A percentile compares a stretch with the other conserved stretches of the same genome.
These are phyloP conservation scores for Caenorhabditis remanei DNA, from an alignment of 1,140 invertebrate genomes.

Conservation along the genomic window DNA sequence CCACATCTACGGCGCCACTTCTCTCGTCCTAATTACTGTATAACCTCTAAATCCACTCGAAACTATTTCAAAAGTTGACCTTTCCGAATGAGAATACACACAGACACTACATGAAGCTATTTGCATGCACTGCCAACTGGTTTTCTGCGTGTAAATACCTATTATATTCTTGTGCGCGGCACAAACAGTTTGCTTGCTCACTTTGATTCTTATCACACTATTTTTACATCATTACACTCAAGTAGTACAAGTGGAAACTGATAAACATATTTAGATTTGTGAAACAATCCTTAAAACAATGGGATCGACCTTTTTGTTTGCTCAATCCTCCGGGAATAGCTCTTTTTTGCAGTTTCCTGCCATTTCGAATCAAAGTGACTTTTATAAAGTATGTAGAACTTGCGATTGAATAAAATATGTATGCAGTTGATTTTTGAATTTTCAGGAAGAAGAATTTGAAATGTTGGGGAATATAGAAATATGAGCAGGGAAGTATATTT, in stretches of 20 bases:
- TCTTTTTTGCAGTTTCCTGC: neutral
- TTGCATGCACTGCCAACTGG: slow-evolving; percentile 40
- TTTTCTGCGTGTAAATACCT: slow-evolving; percentile 15
- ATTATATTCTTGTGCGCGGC: neutral
- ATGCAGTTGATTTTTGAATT: too few relatives aligned
- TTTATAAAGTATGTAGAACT: neutral
- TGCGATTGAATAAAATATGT: too few relatives aligned
- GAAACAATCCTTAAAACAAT: neutral
- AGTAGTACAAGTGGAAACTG: neutral
- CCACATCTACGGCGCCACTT: too few relatives aligned
- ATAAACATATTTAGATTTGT: neutral
- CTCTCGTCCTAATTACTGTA: too few relatives aligned
- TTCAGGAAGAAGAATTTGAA: too few relatives aligned
- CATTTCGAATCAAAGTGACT: neutral
- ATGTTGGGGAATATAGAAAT: too few relatives aligned
- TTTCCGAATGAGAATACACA: neutral
- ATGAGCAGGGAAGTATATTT: too few relatives aligned
- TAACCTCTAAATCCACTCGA: neutral
- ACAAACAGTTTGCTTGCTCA: slow-evolving; percentile 20
- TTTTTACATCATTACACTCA: slow-evolving; percentile 13
- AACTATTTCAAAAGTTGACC: neutral
- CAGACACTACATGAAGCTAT: slow-evolving; percentile 14
- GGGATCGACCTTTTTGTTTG: slow-evolving; percentile 14
- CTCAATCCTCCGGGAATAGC: neutral
- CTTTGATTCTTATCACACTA: slow-evolving; percentile 24